Evolutionary conservation across 1,140 invertebrate genomes (phyloP), one percentile per base, ranked within the genome.

Genomic region (Helicoverpa armigera): DNA sequence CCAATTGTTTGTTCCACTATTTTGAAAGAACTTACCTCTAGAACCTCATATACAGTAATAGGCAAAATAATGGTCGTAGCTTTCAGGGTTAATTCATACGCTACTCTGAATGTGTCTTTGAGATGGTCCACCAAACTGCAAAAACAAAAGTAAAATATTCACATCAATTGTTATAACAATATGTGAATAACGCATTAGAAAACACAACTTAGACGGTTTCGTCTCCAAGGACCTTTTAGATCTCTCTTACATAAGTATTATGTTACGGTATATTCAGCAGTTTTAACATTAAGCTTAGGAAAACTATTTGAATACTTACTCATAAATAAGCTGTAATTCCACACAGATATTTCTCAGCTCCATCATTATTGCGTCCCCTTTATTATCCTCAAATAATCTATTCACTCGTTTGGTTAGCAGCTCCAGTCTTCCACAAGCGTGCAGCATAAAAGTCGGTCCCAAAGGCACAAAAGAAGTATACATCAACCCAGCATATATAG

Each of bases 381-480:
- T 54, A 11, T 80, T 29, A 72, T 84, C 67, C 10, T 76, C 35
- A 80, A 86, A 89, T 0, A 87, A 70, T 4, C 72, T 76, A 11
- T 82, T 58, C 14, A 90, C 58, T 80, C 81, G 80, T 13, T 54
- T 81, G 31, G 48, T 87, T 0, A 83, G 69, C 51, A 91, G 58
- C 67, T 90, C 88, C 29, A 92, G 56, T 56, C 89, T 87, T 9
- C 88, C 90, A 72, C 89, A 90, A 7, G 82, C 84, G 69, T 92
- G 89, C 35, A 92, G 74, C 76, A 89, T 87, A 50, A 90, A 87
- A 58, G 88, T 85, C 5, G 89, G 84, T 3, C 86, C 85, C 31
- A 90, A 14, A 3, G 90, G 88, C 14, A 81, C 72, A 73, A 88
- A 86, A 7, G 80, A 84, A 13, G 85, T 63, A 31, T 86, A 88